Base-by-base conservation (phyloP, 2,888 invertebrate genomes). In the Chirona hameri region DNA sequence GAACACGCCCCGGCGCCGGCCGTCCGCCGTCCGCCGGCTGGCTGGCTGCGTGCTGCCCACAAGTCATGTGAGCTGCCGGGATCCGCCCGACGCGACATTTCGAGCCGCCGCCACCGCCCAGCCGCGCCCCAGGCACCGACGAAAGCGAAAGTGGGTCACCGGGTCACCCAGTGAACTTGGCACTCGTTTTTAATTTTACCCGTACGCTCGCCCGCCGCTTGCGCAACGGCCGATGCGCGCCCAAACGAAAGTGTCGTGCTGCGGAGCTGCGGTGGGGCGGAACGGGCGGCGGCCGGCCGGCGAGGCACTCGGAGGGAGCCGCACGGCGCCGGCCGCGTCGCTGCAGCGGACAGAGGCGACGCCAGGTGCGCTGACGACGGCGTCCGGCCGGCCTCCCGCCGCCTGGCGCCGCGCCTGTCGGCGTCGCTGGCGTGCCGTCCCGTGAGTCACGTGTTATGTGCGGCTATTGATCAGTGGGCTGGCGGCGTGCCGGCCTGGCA, bases 111-210 rank as follows among this genome's bases (percentile, higher is more conserved):
- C 65, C n/a, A 24, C 12, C 72, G 15, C 18, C 39, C 76, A 46
- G 24, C 76, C 52, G 52, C 52, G 52, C 52, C 52, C 1, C 52
- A 52, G 52, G 52, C 52, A 52, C 52, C 76, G 46, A 76, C 76
- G 76, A 76, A 46, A 76, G 0, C 39, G 76, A 76, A 76, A 76
- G 46, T 76, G 24, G 39, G 76, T 39, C 76, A 76, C 76, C 39
- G 46, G 76, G 76, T 76, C 76, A 46, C 76, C 76, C 76, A 24
- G 24, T 76, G 76, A 39, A 76, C 76, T 76, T 76, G 76, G 39
- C 76, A 76, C 76, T 72, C 24, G 76, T 24, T 76, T 76, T 24
- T 76, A 21, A 72, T 69, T 72, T 31, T 31, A 72, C 7, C 72
- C 72, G 72, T 69, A 29, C 72, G 72, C 72, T 15, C 31, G 39